Evolutionary conservation across 2,888 invertebrate species (phyloP).

Genomic region (Nipponacmea schrenckii): DNA sequence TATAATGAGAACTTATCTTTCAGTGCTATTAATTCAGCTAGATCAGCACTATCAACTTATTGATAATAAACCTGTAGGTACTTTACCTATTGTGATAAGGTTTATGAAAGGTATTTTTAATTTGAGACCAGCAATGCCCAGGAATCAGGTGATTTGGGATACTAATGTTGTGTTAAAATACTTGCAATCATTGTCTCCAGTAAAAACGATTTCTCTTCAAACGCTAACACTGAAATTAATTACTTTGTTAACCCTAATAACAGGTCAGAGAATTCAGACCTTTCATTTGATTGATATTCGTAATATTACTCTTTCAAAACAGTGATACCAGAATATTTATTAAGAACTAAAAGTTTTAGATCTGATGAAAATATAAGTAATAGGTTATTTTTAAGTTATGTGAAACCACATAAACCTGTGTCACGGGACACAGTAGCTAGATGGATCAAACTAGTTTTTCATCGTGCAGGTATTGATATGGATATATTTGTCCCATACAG

Average conservation of each 20-base stretch:
- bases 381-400: neutral
- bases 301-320: neutral
- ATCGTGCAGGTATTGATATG: neutral
- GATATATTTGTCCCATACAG: neutral
- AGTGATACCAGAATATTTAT: neutral
- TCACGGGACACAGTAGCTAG: neutral
- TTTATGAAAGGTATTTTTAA: constrained; percentile 4
- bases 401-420: constrained; percentile 1
- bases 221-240: neutral
- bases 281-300: neutral
- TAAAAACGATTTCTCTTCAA: neutral
- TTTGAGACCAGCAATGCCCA: neutral
- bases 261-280: neutral
- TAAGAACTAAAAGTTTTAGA: too few species aligned
- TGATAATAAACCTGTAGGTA: too few species aligned
- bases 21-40: constrained; percentile 14
- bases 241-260: neutral
- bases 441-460: neutral
- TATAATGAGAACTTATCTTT: constrained; percentile 11
- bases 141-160: neutral
- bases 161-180: neutral
- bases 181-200: neutral
- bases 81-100: neutral
- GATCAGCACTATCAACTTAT: constrained; percentile 10
- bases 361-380: too few species aligned